Conservation (phyloP, 2,888 invertebrate species). For the Orchesellides sinensis region DNA sequence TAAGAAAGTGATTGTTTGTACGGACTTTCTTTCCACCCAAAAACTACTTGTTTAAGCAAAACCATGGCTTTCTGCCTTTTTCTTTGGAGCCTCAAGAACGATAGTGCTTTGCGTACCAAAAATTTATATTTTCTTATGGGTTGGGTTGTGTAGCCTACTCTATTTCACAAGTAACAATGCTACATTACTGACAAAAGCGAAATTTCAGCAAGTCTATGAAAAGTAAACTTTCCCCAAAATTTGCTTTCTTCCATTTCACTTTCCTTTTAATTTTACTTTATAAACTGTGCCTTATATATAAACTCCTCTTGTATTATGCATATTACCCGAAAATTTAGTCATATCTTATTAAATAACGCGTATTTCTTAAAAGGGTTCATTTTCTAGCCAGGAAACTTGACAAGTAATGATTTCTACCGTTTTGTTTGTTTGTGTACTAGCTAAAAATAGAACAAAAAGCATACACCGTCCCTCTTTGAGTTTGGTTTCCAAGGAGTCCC, state of each 20-base stretch:
- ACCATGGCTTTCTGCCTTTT: not conserved
- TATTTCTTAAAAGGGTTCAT: too few relatives aligned
- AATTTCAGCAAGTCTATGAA: not conserved
- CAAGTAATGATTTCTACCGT: too few relatives aligned
- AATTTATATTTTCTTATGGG: not conserved
- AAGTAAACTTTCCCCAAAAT: slow-evolving; percentile 3
- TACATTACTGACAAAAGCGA: not conserved
- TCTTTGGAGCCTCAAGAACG: too few relatives aligned
- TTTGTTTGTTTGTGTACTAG: not conserved
- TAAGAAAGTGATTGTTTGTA: slow-evolving; percentile 9
- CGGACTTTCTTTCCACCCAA: too few relatives aligned
- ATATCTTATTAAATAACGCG: too few relatives aligned
- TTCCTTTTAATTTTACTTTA: not conserved
- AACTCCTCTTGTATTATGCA: not conserved
- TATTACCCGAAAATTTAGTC: not conserved
- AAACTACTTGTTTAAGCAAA: too few relatives aligned
- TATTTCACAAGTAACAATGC: not conserved
- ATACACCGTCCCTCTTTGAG: too few relatives aligned
- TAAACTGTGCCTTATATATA: not conserved
- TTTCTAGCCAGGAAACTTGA: too few relatives aligned
- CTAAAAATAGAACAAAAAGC: not conserved
- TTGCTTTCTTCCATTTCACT: not conserved
- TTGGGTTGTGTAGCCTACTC: not conserved
- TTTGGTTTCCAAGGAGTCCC: too few relatives aligned
- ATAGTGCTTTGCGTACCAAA: not conserved